Conservation (phyloP, 2,888 invertebrate species). For the Fabriciana adippe region DNA sequence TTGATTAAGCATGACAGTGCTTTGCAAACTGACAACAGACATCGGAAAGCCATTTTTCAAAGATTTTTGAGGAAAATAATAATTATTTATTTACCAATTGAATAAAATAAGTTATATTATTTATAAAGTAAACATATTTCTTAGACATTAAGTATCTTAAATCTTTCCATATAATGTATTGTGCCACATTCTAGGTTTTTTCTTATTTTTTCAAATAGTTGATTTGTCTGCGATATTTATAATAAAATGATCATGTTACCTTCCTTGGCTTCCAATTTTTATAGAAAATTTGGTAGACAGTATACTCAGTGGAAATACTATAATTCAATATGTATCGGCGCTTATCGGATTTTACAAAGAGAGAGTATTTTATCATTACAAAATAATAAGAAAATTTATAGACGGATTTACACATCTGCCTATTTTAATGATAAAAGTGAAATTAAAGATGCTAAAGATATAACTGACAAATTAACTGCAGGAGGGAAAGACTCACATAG, state of each 20-base stretch:
- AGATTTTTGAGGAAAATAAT: conserved; percentile 16
- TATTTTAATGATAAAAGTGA: conserved; percentile 56
- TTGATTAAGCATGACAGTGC: neutral
- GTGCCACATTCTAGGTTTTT: conserved; percentile 13
- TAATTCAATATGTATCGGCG: conserved; percentile 53
- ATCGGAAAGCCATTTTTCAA: conserved; percentile 18
- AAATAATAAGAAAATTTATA: conserved; percentile 47
- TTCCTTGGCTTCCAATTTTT: conserved; percentile 62
- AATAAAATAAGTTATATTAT: too few relatives aligned
- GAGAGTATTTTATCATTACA: conserved; percentile 43
- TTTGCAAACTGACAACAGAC: conserved; percentile 19
- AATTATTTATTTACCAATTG: neutral
- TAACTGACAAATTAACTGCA: conserved; percentile 37
- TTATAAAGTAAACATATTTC: too few relatives aligned
- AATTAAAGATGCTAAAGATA: conserved; percentile 45
- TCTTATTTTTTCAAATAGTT: neutral
- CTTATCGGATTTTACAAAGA: conserved; percentile 49
- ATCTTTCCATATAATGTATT: conserved; percentile 28
- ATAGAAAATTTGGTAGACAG: conserved; percentile 62
- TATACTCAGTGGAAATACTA: conserved; percentile 60
- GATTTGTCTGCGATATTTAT: conserved; percentile 11
- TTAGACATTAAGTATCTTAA: too few relatives aligned
- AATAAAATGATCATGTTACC: conserved; percentile 61
- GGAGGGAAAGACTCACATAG: conserved; percentile 44
- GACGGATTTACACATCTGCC: conserved; percentile 56